Base-by-base conservation (phyloP, 2,888 invertebrate genomes). In the Lithophane socia region DNA sequence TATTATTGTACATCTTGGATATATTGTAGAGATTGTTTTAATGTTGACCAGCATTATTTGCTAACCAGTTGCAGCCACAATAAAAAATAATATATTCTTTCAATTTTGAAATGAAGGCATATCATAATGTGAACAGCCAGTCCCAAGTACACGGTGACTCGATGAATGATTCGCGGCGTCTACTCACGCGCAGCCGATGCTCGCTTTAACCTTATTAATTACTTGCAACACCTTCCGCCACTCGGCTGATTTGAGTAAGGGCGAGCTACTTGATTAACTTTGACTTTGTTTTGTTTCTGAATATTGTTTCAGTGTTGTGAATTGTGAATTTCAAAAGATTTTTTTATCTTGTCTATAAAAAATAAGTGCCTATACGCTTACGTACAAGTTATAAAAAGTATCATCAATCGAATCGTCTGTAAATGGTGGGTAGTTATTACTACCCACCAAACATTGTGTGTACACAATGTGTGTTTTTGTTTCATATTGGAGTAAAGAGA, bases 151-250 rank as follows among this genome's bases (percentile, higher is more conserved):
- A 54, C 49, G 69, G 80, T 82, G 86, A 84, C 80, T 86, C 79
- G 84, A 75, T 87, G 80, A 86, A 76, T 77, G 86, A 82, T 85
- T 77, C 79, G 73, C 63, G 80, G 60, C 82, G 70, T 63, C 65
- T 77, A 67, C 70, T 87, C 86, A 80, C 84, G 81, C 79, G 75
- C 84, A 82, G 75, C 72, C 73, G 79, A 82, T 67, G 79, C 63
- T 73, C 73, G 78, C 75, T 74, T 75, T 87, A 87, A 75, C 77
- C 88, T 82, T 82, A 84, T 87, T 87, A 87, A 87, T 87, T 87
- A 87, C 80, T 76, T 72, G 79, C 80, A 85, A 79, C 86, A 84
- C 84, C 83, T 84, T 75, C 74, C 73, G 72, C 79, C 73, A 77
- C 72, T 75, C 75, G 71, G 64, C 79, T 81, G 75, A 77, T 75